Conservation (phyloP, 2,888 invertebrate species). For the Mechanitis messenoides region DNA sequence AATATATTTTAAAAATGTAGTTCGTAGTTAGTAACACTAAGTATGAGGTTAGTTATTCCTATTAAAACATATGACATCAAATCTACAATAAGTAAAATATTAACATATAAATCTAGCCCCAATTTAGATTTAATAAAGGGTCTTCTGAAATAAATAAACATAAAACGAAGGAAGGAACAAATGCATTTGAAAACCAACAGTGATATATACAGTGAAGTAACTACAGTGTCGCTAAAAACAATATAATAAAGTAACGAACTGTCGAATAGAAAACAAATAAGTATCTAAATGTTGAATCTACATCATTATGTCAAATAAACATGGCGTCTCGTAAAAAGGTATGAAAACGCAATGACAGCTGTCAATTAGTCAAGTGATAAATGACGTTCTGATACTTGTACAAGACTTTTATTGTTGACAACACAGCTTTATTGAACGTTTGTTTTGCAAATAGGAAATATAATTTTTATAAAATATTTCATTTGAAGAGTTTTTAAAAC, state of each 20-base stretch:
- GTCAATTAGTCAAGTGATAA: slow-evolving; percentile 68
- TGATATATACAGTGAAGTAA: background rate
- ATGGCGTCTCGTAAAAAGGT: slow-evolving; percentile 52
- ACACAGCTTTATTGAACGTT: slow-evolving; percentile 28
- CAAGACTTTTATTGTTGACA: slow-evolving; percentile 33
- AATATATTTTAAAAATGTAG: no score
- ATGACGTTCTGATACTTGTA: slow-evolving; percentile 42
- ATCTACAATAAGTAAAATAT: no score
- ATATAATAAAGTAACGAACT: slow-evolving; percentile 19
- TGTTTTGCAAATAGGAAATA: slow-evolving; percentile 13
- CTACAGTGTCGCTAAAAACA: slow-evolving; percentile 12
- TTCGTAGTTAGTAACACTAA: no score
- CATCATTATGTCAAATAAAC: slow-evolving; percentile 40
- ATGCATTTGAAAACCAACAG: no score
- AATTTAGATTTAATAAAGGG: no score
- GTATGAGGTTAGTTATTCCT: no score
- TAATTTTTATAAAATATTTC: background rate
- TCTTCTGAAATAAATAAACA: no score
- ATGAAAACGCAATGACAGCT: slow-evolving; percentile 71
- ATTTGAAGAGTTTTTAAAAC: background rate
- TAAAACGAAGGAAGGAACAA: no score
- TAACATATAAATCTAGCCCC: no score
- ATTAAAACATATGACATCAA: slow-evolving; percentile 1
- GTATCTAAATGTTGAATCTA: slow-evolving; percentile 37
- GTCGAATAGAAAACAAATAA: slow-evolving; percentile 20